A percentile compares a stretch with the other conserved stretches of the same genome.
phyloP scores from a whole-genome alignment of 2,113 vertebrate genomes.

The Pelmatolapia mariae region DNA sequence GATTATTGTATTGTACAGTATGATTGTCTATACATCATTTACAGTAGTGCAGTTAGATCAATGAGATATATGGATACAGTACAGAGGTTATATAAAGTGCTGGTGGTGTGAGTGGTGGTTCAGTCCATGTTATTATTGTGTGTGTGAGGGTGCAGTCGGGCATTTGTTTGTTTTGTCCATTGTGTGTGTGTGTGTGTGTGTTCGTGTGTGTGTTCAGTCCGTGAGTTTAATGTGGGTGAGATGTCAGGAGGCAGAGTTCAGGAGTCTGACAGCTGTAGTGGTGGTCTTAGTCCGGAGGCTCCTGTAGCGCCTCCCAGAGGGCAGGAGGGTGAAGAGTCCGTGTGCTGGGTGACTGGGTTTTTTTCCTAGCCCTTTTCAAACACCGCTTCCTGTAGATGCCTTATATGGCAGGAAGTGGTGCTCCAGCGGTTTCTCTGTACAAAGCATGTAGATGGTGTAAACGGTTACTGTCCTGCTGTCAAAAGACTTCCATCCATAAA shows the following conservation, averaged over 20 bases:
- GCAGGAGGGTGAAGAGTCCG: not conserved
- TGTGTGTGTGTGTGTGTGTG: not conserved
- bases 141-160: too few relatives aligned
- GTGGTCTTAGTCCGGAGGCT: not conserved
- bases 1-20: not conserved
- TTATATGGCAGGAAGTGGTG: not conserved
- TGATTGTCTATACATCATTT: not conserved
- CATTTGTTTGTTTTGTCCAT: too few relatives aligned
- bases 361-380: not conserved
- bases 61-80: not conserved
- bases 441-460: not conserved
- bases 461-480: not conserved
- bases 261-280: not conserved
- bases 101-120: not conserved
- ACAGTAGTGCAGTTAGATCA: not conserved
- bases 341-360: not conserved
- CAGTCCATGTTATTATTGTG: not conserved
- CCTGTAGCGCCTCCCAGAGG: not conserved
- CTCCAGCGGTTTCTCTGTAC: not conserved
- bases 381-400: not conserved
- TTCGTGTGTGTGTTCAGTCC: not conserved
- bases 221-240: not conserved
- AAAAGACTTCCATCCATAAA: too few relatives aligned
- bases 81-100: rapidly evolving
- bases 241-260: not conserved